Percentiles rank a stretch among this genome's conserved stretches.
These are phyloP conservation scores for Melanostoma mellinum DNA, from an alignment of 2,888 invertebrate species.

Conservation along the genomic window DNA sequence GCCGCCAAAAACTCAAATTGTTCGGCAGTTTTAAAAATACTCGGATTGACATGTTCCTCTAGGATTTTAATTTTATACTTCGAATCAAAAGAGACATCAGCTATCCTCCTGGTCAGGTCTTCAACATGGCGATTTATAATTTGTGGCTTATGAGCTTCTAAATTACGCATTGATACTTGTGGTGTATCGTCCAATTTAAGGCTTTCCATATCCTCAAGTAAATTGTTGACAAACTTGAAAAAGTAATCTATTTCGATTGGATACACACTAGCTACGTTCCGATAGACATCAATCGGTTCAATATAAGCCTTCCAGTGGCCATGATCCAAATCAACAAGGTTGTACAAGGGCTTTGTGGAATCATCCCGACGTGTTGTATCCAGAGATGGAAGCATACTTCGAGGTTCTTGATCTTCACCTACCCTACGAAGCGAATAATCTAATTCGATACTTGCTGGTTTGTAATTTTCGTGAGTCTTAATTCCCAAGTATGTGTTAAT, in stretches of 20 bases:
- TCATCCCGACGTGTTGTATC: constrained; percentile 72
- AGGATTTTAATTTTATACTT: constrained; percentile 75
- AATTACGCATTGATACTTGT: constrained; percentile 4
- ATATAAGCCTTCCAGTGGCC: constrained; percentile 78
- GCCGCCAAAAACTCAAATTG: constrained; percentile 83
- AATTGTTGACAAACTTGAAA: constrained; percentile 84
- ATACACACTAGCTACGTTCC: constrained; percentile 84
- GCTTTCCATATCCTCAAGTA: constrained; percentile 67
- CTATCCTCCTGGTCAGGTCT: constrained; percentile 14
- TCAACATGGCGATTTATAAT: neutral
- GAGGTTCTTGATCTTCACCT: constrained; percentile 75
- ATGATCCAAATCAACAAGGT: constrained; percentile 57
- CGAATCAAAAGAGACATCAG: constrained; percentile 63
- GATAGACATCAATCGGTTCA: constrained; percentile 88
- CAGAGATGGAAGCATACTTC: constrained; percentile 76
- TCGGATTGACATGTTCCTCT: constrained; percentile 67
- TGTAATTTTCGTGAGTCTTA: constrained; percentile 73
- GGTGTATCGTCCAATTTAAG: constrained; percentile 70
- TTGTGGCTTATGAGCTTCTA: constrained; percentile 40
- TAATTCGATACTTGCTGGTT: constrained; percentile 77
- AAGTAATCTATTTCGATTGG: constrained; percentile 88
- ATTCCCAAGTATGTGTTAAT: constrained; percentile 77
- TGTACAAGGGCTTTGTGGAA: constrained; percentile 4
- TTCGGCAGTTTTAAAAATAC: constrained; percentile 76
- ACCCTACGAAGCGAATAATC: constrained; percentile 78